These are phyloP conservation scores for Platalea minor DNA, from an alignment of 2,797 vertebrate genomes.

Conservation along the genomic window DNA sequence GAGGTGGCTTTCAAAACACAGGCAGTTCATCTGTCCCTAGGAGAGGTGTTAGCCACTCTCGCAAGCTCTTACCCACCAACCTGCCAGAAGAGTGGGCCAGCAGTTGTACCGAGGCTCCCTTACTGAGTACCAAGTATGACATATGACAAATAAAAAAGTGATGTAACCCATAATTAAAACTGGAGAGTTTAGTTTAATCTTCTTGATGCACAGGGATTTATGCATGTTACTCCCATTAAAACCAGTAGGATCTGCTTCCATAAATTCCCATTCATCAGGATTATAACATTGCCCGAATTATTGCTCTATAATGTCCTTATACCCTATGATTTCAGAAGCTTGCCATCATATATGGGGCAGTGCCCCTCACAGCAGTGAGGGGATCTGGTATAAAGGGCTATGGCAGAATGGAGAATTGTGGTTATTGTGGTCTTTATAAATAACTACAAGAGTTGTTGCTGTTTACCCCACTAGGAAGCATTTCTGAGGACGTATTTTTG, in stretches of 20 bases:
- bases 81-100: not conserved
- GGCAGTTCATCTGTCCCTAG: not conserved
- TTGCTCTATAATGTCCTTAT: not conserved
- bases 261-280: conserved; percentile 43
- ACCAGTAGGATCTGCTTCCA: conserved; percentile 23
- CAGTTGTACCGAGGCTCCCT: not conserved
- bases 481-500: not conserved
- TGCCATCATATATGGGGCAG: not conserved
- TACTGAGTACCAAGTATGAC: not conserved
- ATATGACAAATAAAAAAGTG: not conserved
- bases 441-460: not conserved
- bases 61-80: not conserved
- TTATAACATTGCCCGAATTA: conserved; percentile 30
- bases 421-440: not conserved
- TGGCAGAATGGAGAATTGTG: not conserved
- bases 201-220: conserved; percentile 19
- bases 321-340: conserved; percentile 32
- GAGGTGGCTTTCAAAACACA: not conserved
- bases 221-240: conserved; percentile 14
- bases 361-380: not conserved
- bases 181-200: not conserved
- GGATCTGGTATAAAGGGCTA: not conserved
- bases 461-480: not conserved
- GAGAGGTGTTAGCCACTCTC: not conserved
- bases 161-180: not conserved